A percentile compares a stretch with the other conserved stretches of the same genome.
Evolutionary conservation across 35 echinoderm and acorn worm species (phyloP).

Genomic region (Anneissia japonica): DNA sequence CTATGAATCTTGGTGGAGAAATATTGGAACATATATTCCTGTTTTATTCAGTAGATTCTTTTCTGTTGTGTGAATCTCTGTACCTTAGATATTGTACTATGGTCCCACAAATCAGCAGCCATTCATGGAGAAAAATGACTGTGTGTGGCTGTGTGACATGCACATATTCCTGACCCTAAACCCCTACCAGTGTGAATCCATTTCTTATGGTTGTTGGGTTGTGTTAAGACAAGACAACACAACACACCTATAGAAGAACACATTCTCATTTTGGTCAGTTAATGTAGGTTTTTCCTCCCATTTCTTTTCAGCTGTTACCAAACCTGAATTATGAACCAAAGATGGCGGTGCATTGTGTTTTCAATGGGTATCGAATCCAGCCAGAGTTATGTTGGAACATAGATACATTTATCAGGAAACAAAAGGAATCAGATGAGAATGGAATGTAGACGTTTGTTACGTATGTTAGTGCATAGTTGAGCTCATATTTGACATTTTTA

Average conservation of each 20-base stretch:
- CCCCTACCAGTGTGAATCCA: background rate
- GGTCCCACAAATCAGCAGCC: background rate
- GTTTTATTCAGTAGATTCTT: no score
- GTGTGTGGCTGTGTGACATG: background rate
- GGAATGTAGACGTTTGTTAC: no score
- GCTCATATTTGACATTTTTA: no score
- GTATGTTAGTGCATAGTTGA: no score
- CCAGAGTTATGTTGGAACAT: slow-evolving; percentile 60
- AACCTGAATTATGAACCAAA: slow-evolving; percentile 85
- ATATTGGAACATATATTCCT: no score
- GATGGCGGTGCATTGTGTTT: slow-evolving; percentile 85
- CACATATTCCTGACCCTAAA: background rate
- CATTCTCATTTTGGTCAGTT: no score
- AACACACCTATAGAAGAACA: no score
- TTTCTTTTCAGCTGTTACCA: slow-evolving; percentile 48
- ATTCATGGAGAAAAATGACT: background rate
- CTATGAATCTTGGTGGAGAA: no score
- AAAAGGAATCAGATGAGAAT: background rate
- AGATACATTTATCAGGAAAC: slow-evolving; percentile 27
- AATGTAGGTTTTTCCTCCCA: background rate
- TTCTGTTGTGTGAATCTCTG: no score
- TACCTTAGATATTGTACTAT: no score
- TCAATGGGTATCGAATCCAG: slow-evolving; percentile 86
- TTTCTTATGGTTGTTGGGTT: background rate
- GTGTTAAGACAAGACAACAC: background rate